phyloP scores from a whole-genome alignment of 2,113 vertebrate genomes.

The Eubucco bourcierii region DNA sequence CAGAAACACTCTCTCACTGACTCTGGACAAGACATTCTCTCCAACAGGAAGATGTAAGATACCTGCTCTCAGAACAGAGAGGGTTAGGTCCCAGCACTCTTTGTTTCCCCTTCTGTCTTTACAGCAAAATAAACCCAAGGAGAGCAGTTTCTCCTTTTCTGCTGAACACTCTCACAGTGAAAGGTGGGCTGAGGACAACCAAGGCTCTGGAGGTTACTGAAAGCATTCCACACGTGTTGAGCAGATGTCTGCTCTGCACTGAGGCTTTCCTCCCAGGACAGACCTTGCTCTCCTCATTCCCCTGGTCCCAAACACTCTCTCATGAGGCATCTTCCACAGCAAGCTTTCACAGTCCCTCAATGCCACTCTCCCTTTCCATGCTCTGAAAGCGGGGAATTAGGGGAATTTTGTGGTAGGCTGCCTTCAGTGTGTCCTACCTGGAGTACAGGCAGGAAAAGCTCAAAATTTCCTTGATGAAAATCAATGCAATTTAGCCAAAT shows the following conservation, averaged over 20 bases:
- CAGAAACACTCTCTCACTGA: not conserved
- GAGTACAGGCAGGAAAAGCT: not conserved
- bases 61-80: not conserved
- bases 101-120: not conserved
- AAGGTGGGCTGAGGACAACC: not conserved
- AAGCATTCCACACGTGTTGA: not conserved
- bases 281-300: fast-evolving
- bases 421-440: not conserved
- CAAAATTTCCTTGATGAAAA: not conserved
- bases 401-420: not conserved
- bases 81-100: not conserved
- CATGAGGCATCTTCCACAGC: not conserved
- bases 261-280: not conserved
- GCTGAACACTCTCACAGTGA: not conserved
- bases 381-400: not conserved
- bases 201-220: not conserved
- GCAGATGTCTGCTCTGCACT: not conserved
- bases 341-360: not conserved
- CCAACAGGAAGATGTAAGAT: not conserved
- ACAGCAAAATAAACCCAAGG: not conserved
- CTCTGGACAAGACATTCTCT: not conserved
- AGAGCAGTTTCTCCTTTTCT: not conserved
- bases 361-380: not conserved
- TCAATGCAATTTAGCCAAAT: not conserved
- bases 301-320: not conserved